Evolutionary conservation across 2,888 invertebrate genomes (phyloP).

Genomic region (Heliconius hortense): DNA sequence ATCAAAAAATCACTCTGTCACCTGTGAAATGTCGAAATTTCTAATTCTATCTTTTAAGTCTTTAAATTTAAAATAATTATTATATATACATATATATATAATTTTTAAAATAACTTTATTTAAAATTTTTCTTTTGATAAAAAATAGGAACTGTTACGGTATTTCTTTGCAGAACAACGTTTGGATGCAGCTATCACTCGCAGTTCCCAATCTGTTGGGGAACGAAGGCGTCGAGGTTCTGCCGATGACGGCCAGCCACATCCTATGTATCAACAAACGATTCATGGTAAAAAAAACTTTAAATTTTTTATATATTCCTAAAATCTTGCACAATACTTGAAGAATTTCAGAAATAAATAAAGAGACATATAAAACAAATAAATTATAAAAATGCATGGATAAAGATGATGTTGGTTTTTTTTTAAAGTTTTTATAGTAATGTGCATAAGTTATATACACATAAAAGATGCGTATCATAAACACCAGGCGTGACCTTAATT

Average conservation of each 20-base stretch:
- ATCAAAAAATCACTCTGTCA: not conserved
- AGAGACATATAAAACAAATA: not conserved
- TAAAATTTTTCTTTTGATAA: not conserved
- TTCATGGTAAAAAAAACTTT: slow-evolving; percentile 63
- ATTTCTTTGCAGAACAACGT: slow-evolving; percentile 62
- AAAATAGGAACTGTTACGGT: not conserved
- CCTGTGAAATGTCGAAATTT: not conserved
- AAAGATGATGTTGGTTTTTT: not conserved
- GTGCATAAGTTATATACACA: not conserved
- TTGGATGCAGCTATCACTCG: slow-evolving; percentile 71
- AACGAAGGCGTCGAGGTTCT: slow-evolving; percentile 67
- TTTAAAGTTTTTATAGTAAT: not conserved
- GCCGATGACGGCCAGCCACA: slow-evolving; percentile 69
- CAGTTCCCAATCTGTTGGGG: slow-evolving; percentile 74
- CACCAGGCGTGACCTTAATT: no score
- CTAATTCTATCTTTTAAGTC: not conserved
- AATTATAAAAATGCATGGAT: not conserved
- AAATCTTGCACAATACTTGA: not conserved
- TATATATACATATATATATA: not conserved
- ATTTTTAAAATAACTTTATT: not conserved
- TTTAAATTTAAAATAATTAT: not conserved
- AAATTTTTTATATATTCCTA: not conserved
- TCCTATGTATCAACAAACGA: slow-evolving; percentile 76
- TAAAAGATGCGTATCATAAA: no score
- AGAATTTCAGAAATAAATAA: not conserved